Percentiles rank a stretch among this genome's conserved stretches.
These are phyloP conservation scores for Mola mola DNA, from an alignment of 2,113 vertebrate genomes.

Conservation along the genomic window DNA sequence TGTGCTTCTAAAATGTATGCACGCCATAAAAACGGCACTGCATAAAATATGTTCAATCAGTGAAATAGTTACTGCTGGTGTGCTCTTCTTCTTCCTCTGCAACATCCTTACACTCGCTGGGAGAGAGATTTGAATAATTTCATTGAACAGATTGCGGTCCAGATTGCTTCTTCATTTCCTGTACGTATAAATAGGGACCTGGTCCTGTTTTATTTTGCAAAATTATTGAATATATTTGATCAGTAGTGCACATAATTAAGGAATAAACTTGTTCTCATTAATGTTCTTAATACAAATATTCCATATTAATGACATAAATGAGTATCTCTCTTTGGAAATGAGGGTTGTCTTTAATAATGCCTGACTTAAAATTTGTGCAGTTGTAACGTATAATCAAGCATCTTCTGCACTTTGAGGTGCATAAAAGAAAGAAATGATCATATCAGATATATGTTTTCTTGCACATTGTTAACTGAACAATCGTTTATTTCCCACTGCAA, in stretches of 20 bases:
- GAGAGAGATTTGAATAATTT: slow-evolving; percentile 69
- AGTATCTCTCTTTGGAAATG: not conserved
- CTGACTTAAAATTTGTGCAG: too few relatives aligned
- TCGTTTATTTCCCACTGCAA: slow-evolving; percentile 52
- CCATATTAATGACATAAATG: not conserved
- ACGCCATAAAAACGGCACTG: slow-evolving; percentile 14
- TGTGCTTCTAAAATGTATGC: not conserved
- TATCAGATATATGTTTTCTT: slow-evolving; percentile 17
- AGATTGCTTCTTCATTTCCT: slow-evolving; percentile 74
- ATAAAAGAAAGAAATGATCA: not conserved
- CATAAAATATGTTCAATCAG: slow-evolving; percentile 23
- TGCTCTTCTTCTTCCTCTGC: slow-evolving; percentile 19
- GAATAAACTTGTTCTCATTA: slow-evolving; percentile 11
- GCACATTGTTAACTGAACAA: slow-evolving; percentile 41
- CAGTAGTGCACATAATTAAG: slow-evolving; percentile 16
- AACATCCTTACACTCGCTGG: slow-evolving; percentile 35
- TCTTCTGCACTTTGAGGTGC: too few relatives aligned
- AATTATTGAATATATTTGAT: slow-evolving; percentile 48
- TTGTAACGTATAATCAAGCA: too few relatives aligned
- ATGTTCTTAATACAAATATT: slow-evolving; percentile 10
- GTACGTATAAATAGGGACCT: slow-evolving; percentile 70
- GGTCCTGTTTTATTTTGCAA: slow-evolving; percentile 56
- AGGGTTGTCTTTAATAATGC: not conserved
- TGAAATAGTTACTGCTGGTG: slow-evolving; percentile 26
- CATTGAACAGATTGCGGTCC: slow-evolving; percentile 74